A percentile compares a stretch with the other conserved stretches of the same genome.
These are phyloP conservation scores for Agrilus cyanescens DNA, from an alignment of 2,888 invertebrate species.

Conservation along the genomic window DNA sequence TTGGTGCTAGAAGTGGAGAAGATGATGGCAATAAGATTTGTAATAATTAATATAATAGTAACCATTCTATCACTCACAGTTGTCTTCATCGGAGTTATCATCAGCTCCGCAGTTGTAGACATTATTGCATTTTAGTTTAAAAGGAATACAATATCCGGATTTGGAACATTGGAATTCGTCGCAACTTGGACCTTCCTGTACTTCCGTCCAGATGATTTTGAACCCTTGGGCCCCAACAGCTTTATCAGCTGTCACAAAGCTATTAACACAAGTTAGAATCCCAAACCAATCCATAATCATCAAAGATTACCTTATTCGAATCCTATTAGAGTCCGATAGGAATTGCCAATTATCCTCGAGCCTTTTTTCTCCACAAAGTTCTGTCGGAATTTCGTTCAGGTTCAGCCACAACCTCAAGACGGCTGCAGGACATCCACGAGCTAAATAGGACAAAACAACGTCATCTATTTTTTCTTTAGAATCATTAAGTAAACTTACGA, in stretches of 20 bases:
- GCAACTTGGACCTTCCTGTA: constrained; percentile 52
- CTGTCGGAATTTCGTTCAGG: constrained; percentile 66
- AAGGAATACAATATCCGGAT: constrained; percentile 68
- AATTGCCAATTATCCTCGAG: constrained; percentile 68
- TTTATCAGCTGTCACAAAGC: constrained; percentile 91
- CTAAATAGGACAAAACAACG: constrained; percentile 35
- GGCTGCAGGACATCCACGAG: constrained; percentile 83
- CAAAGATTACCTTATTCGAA: constrained; percentile 77
- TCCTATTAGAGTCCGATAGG: constrained; percentile 74
- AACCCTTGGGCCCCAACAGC: constrained; percentile 91
- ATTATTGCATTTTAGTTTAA: constrained; percentile 63
- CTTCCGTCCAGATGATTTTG: constrained; percentile 90
- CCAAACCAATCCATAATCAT: constrained; percentile 12
- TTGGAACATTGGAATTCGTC: constrained; percentile 60
- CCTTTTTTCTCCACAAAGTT: constrained; percentile 80
- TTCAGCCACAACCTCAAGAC: constrained; percentile 84
- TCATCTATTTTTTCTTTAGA: not conserved
- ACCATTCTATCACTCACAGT: constrained; percentile 56
- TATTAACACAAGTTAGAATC: constrained; percentile 28
- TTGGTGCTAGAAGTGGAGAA: too few species aligned
- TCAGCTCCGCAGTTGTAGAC: constrained; percentile 75
- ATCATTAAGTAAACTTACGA: constrained; percentile 41
- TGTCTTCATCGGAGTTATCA: constrained; percentile 62
- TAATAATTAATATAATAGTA: constrained; percentile 19
- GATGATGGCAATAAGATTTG: too few species aligned